Conservation (phyloP, 2,888 invertebrate species). For the Mythimna lalbum region DNA sequence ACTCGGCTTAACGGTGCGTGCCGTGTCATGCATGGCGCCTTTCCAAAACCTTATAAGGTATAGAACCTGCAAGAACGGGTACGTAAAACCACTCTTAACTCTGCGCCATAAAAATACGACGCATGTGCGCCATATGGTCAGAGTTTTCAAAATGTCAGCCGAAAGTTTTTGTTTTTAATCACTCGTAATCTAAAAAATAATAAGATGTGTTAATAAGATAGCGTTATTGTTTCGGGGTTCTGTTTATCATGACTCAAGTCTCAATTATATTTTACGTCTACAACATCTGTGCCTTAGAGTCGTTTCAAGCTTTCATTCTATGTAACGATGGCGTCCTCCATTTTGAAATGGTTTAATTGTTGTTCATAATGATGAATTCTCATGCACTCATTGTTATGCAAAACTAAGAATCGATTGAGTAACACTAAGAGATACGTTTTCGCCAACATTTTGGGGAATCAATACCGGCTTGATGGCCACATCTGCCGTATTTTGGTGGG, state of each 20-base stretch:
- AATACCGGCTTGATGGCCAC: conserved; percentile 64
- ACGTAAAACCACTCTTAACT: conserved; percentile 72
- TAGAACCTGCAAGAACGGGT: conserved; percentile 73
- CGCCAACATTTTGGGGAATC: conserved; percentile 69
- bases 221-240: conserved; percentile 17
- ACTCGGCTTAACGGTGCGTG: conserved; percentile 74
- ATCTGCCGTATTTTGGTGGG: conserved; percentile 69
- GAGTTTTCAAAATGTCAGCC: conserved; percentile 69
- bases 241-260: conserved; percentile 35
- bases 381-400: conserved; percentile 64
- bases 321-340: conserved; percentile 42
- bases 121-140: conserved; percentile 81
- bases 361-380: conserved; percentile 54
- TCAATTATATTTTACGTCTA: conserved; percentile 13
- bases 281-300: conserved; percentile 33
- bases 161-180: conserved; percentile 55
- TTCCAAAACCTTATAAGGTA: conserved; percentile 82
- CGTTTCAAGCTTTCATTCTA: conserved; percentile 47
- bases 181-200: conserved; percentile 40
- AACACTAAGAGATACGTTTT: conserved; percentile 58
- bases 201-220: conserved; percentile 38
- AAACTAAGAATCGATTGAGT: conserved; percentile 65
- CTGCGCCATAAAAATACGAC: conserved; percentile 77
- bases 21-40: conserved; percentile 80
- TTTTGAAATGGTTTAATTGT: conserved; percentile 57